Conservation (phyloP, 2,888 invertebrate species). For the Theretra japonica region DNA sequence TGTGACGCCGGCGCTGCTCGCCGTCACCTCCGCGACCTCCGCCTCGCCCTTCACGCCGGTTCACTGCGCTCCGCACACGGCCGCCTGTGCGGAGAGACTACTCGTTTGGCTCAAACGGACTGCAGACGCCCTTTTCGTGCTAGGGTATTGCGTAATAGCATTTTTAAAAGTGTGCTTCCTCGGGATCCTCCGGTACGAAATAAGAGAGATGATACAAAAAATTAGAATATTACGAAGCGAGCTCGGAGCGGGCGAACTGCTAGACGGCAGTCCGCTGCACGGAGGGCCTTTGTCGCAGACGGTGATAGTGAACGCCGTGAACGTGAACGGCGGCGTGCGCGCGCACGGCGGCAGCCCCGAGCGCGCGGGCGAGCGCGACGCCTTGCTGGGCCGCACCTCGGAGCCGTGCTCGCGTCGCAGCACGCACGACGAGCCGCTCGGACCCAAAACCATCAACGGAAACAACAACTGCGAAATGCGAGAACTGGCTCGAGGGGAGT, state of each 20-base stretch:
- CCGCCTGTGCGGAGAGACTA: slow-evolving; percentile 90
- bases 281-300: slow-evolving; percentile 80
- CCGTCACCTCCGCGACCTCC: slow-evolving; percentile 67
- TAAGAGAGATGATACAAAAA: slow-evolving; percentile 96
- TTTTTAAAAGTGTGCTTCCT: slow-evolving; percentile 95
- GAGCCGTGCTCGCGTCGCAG: slow-evolving; percentile 76
- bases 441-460: slow-evolving; percentile 88
- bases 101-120: slow-evolving; percentile 90
- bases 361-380: slow-evolving; percentile 85
- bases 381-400: slow-evolving; percentile 79
- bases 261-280: slow-evolving; percentile 77
- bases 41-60: slow-evolving; percentile 69
- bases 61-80: slow-evolving; percentile 78
- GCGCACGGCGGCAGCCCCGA: slow-evolving; percentile 82
- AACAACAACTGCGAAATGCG: slow-evolving; percentile 93
- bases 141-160: slow-evolving; percentile 95
- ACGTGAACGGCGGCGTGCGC: slow-evolving; percentile 85
- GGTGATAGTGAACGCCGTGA: slow-evolving; percentile 81
- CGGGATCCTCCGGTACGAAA: slow-evolving; percentile 93
- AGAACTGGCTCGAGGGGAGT: slow-evolving; percentile 86
- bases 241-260: slow-evolving; percentile 81
- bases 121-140: slow-evolving; percentile 91
- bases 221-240: slow-evolving; percentile 91
- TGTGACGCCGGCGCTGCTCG: slow-evolving; percentile 81
- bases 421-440: slow-evolving; percentile 78